Evolutionary conservation across 2,888 invertebrate genomes (phyloP).

Genomic region (Nemotelus nigrinus): DNA sequence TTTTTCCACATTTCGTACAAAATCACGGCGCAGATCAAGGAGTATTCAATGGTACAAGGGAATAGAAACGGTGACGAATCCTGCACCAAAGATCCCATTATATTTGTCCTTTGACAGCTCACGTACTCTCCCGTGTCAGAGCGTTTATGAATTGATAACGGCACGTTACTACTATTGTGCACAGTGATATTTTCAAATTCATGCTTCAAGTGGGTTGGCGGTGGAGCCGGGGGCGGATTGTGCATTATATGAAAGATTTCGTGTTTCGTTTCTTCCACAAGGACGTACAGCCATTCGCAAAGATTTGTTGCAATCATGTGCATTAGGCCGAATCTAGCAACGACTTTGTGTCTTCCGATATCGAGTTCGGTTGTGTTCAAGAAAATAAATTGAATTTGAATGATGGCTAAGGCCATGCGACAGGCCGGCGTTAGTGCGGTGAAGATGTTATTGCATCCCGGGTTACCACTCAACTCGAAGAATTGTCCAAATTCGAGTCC

Average conservation of each 20-base stretch:
- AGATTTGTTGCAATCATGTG: slow-evolving; percentile 90
- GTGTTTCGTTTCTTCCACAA: slow-evolving; percentile 89
- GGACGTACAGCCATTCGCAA: slow-evolving; percentile 90
- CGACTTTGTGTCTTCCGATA: slow-evolving; percentile 73
- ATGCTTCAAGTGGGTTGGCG: slow-evolving; percentile 2
- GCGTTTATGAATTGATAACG: slow-evolving; percentile 67
- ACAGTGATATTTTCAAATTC: slow-evolving; percentile 19
- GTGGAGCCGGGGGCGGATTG: not conserved
- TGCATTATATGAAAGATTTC: slow-evolving; percentile 80
- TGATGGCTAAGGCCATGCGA: slow-evolving; percentile 84
- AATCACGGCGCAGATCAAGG: slow-evolving; percentile 88
- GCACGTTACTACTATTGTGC: slow-evolving; percentile 1
- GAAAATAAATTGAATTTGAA: slow-evolving; percentile 94
- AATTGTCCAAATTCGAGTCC: slow-evolving; percentile 78
- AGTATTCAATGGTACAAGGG: slow-evolving; percentile 91
- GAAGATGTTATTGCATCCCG: slow-evolving; percentile 72
- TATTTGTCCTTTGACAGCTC: slow-evolving; percentile 71
- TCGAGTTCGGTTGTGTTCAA: slow-evolving; percentile 82
- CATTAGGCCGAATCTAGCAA: slow-evolving; percentile 91
- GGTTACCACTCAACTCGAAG: slow-evolving; percentile 73
- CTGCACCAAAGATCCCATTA: slow-evolving; percentile 77
- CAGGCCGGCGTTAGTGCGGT: slow-evolving; percentile 83
- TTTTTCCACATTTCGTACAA: slow-evolving; percentile 93
- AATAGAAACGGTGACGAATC: slow-evolving; percentile 83
- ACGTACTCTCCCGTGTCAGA: slow-evolving; percentile 60